Conservation (phyloP, 2,113 vertebrate species). For the Xiphophorus maculatus region DNA sequence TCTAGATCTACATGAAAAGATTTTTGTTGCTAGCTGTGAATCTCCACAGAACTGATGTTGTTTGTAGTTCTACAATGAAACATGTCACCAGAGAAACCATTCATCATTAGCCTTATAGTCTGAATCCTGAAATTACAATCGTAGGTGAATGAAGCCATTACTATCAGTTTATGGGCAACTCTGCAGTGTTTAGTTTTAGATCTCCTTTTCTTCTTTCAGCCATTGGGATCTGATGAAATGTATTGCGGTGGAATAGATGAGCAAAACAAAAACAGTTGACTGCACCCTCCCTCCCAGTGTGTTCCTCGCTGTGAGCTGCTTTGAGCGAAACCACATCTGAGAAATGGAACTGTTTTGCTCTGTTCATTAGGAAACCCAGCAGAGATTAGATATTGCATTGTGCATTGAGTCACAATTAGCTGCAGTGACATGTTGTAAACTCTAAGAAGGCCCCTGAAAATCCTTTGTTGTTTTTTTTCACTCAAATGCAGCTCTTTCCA, state of each 20-base stretch:
- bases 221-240: conserved; percentile 28
- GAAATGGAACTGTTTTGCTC: conserved; percentile 30
- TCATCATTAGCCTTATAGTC: background rate
- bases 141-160: background rate
- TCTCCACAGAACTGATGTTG: conserved; percentile 17
- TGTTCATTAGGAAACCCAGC: conserved; percentile 49
- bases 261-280: conserved; percentile 49
- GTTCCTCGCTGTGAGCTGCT: conserved; percentile 56
- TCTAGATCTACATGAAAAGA: background rate
- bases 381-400: conserved; percentile 63
- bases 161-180: background rate
- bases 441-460: conserved; percentile 37
- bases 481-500: conserved; percentile 66
- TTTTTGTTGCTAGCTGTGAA: conserved; percentile 17
- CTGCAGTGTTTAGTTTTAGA: conserved; percentile 4
- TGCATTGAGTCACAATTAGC: conserved; percentile 57
- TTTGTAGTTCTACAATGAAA: background rate
- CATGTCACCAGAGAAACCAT: background rate
- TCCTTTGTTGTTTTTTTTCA: conserved; percentile 38
- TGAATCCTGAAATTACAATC: background rate
- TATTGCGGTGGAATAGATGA: conserved; percentile 40
- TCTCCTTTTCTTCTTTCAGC: background rate
- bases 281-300: conserved; percentile 23
- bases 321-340: conserved; percentile 41
- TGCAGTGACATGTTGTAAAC: conserved; percentile 49